Conservation (phyloP, 2,797 vertebrate species). For the Catharus ustulatus region DNA sequence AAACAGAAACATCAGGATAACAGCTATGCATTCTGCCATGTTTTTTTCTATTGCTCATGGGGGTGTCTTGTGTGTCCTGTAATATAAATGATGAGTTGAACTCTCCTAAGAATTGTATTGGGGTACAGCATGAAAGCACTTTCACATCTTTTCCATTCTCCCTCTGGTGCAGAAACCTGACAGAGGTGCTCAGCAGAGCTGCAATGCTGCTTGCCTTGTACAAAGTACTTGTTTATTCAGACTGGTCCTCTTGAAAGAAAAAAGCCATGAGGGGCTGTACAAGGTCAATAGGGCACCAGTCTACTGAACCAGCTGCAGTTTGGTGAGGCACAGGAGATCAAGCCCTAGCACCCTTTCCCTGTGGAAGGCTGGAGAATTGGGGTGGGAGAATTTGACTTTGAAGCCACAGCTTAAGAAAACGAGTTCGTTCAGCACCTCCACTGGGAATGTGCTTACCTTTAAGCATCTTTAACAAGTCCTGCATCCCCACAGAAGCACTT, state of each 20-base stretch:
- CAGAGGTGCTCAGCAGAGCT: not conserved
- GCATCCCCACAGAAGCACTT: not conserved
- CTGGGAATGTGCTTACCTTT: not conserved
- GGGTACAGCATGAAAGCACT: not conserved
- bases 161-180: not conserved
- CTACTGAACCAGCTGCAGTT: not conserved
- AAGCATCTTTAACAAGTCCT: not conserved
- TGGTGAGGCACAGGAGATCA: not conserved
- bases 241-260: not conserved
- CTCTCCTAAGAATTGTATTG: not conserved
- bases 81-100: not conserved
- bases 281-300: not conserved
- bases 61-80: not conserved
- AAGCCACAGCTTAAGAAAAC: not conserved
- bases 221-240: not conserved
- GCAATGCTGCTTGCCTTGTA: not conserved
- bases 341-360: not conserved
- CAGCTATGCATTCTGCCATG: not conserved
- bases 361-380: not conserved
- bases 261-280: not conserved
- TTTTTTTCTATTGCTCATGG: not conserved
- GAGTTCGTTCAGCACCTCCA: not conserved
- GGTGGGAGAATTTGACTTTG: not conserved
- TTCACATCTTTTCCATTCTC: not conserved
- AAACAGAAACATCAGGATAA: constrained; percentile 41